These are phyloP conservation scores for Ochotona princeps DNA, from an alignment of 2,113 vertebrate species.

Conservation along the genomic window DNA sequence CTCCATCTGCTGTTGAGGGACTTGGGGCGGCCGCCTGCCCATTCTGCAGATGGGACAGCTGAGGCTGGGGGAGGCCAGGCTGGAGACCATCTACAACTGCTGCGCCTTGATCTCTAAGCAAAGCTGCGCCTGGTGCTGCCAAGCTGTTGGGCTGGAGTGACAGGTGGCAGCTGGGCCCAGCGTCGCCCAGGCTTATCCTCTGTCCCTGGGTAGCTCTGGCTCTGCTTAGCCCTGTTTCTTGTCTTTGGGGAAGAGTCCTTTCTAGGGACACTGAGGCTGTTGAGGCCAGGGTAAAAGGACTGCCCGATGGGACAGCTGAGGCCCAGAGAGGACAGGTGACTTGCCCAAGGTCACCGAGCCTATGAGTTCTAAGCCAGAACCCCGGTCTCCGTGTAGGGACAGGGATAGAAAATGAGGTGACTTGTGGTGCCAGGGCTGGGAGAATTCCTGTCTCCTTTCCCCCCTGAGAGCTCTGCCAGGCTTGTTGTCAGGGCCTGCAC, in stretches of 20 bases:
- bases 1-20: neutral
- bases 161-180: neutral
- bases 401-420: neutral
- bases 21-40: neutral
- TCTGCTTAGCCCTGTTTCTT: neutral
- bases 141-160: neutral
- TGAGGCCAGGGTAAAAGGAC: neutral
- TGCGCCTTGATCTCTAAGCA: neutral
- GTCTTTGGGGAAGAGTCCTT: neutral
- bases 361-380: neutral
- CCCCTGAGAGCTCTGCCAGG: neutral
- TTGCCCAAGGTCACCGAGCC: constrained; percentile 23
- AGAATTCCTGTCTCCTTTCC: neutral
- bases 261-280: neutral
- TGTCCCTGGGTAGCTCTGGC: neutral
- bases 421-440: neutral
- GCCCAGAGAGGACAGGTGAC: constrained; percentile 32
- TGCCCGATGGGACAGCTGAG: neutral
- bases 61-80: neutral
- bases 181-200: neutral
- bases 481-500: neutral
- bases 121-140: neutral
- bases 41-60: neutral
- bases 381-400: neutral
- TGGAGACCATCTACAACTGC: neutral